Percentiles rank a stretch among this genome's conserved stretches.
Evolutionary conservation across 1,140 invertebrate genomes (phyloP).

Genomic region (Drosophila tani): DNA sequence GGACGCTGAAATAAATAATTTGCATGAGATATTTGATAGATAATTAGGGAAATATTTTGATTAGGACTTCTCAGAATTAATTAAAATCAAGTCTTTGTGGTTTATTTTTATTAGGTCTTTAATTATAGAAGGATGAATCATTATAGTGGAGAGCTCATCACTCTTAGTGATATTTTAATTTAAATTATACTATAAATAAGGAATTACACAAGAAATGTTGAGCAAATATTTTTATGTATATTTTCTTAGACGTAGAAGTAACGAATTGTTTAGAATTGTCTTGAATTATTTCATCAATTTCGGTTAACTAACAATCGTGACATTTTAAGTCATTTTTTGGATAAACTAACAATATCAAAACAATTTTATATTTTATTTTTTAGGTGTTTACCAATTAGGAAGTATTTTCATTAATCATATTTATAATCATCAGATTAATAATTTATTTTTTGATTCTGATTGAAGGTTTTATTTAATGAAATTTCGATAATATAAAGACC

Average conservation of each 20-base stretch:
- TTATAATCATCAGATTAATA: not conserved
- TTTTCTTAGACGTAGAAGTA: not conserved
- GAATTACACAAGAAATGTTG: too few relatives aligned
- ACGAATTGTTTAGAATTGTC: not conserved
- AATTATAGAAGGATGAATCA: slow-evolving; percentile 5
- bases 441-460: not conserved
- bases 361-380: too few relatives aligned
- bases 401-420: not conserved
- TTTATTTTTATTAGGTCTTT: not conserved
- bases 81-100: not conserved
- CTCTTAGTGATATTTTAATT: not conserved
- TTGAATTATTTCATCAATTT: too few relatives aligned
- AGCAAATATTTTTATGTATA: not conserved
- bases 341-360: too few relatives aligned
- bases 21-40: not conserved
- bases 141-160: not conserved
- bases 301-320: too few relatives aligned
- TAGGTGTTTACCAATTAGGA: not conserved
- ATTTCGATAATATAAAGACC: not conserved
- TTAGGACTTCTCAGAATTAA: not conserved
- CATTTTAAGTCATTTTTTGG: too few relatives aligned
- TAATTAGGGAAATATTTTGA: slow-evolving; percentile 2
- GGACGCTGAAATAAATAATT: slow-evolving; percentile 17
- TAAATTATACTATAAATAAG: too few relatives aligned
- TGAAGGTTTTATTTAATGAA: not conserved